Evolutionary conservation across 2,797 vertebrate species (phyloP).

Genomic region (Huso huso): DNA sequence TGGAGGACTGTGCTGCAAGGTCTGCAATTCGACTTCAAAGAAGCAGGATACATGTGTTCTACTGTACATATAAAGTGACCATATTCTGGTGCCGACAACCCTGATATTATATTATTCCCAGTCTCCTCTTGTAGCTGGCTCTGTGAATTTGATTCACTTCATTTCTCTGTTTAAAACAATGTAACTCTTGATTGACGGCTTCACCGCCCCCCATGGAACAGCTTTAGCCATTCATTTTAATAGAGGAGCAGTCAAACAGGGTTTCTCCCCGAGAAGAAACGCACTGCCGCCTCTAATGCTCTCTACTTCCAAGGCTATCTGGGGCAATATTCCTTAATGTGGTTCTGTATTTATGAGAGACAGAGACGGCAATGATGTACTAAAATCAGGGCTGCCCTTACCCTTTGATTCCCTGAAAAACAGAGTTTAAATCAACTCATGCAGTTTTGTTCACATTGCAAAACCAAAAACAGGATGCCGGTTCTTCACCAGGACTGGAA

Average conservation of each 20-base stretch:
- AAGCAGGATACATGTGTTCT: constrained; percentile 4
- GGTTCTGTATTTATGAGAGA: no score
- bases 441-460: no score
- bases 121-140: neutral
- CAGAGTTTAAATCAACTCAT: no score
- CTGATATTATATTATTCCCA: neutral
- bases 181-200: neutral
- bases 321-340: no score
- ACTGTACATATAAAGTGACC: neutral
- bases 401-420: no score
- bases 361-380: no score
- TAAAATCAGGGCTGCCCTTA: no score
- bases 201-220: neutral
- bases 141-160: neutral
- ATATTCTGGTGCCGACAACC: neutral
- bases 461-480: no score
- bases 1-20: no score
- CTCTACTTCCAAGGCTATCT: no score
- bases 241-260: constrained; percentile 2
- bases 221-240: neutral
- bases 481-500: no score
- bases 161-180: constrained; percentile 2
- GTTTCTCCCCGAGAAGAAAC: neutral
- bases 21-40: no score
- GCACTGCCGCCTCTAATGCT: neutral